These are phyloP conservation scores for Coremacera marginata DNA, from an alignment of 2,888 invertebrate genomes.

Conservation along the genomic window DNA sequence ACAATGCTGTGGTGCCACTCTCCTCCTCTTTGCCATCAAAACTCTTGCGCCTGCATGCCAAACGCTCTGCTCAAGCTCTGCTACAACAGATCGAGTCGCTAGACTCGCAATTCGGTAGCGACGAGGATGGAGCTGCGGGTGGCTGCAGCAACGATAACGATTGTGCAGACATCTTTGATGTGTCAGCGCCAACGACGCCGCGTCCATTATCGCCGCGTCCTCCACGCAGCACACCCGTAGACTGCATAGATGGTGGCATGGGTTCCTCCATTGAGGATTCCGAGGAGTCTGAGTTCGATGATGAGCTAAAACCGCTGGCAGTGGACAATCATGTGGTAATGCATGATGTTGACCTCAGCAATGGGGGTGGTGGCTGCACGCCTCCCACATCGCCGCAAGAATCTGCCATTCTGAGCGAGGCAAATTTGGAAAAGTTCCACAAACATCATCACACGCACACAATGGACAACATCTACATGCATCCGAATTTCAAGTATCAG, in stretches of 20 bases:
- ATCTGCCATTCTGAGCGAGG: constrained; percentile 59
- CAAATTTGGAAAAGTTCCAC: constrained; percentile 64
- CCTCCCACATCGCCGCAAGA: background rate
- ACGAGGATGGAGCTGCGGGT: constrained; percentile 44
- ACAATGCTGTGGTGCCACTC: constrained; percentile 63
- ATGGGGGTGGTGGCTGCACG: background rate
- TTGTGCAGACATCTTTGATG: constrained; percentile 47
- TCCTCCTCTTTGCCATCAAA: constrained; percentile 66
- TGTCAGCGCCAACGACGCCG: constrained; percentile 51
- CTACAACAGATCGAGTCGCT: constrained; percentile 55
- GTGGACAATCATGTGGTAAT: constrained; percentile 67
- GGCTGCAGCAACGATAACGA: constrained; percentile 46
- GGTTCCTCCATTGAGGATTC: constrained; percentile 63
- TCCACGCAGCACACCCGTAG: constrained; percentile 48
- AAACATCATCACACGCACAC: constrained; percentile 53
- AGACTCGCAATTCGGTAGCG: constrained; percentile 62
- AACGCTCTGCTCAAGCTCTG: constrained; percentile 60
- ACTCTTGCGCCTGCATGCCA: constrained; percentile 62
- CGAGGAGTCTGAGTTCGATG: constrained; percentile 67
- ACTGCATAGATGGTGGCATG: constrained; percentile 58
- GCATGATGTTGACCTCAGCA: constrained; percentile 55
- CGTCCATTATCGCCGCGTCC: constrained; percentile 51
- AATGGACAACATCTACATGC: constrained; percentile 62
- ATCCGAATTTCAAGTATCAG: constrained; percentile 61
- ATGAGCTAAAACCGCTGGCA: constrained; percentile 68